Base-by-base conservation (phyloP, 2,113 vertebrate species). In the Ictalurus furcatus region DNA sequence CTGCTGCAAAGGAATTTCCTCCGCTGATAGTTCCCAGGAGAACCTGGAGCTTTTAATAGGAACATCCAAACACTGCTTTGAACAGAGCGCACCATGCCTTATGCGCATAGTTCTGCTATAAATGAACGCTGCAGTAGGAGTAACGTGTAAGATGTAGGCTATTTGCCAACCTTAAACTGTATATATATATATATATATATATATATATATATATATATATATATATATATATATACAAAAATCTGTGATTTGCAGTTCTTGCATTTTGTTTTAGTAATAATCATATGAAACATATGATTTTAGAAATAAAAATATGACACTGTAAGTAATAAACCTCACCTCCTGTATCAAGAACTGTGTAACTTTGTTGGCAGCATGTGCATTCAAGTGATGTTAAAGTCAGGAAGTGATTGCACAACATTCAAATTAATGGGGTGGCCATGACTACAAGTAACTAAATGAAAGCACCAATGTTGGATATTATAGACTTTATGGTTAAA, bases 31-130 rank as follows among this genome's bases (percentile, higher is more conserved):
- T 19, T 82, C 79, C 87, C 79, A 1, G 2, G 48, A 44, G 52
- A 88, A 9, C 11, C 19, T 58, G 79, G 59, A 83, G 79, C 87
- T 88, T 82, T 73, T 88, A 83, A 83, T 88, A 88, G 78, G n/a
- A 21, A 71, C 56, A 63, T 17, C 7, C 5, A 61, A 59, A 86
- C 44, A 76, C 12, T 86, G 25, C 84, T 54, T 19, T 71, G 65
- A 59, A 9, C 21, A 25, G 19, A 67, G 63, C 5, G 17, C 40
- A 44, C 61, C 34, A 48, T 44, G 30, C n/a, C 61, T 56, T 56
- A 25, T 17, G 21, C 14, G 16, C 37, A 85, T 12, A 30, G 63
- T 54, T 83, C 48, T 63, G 54, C 54, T 83, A 19, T 4, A 59
- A 16, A 83, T 83, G 80, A 59, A 37, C 6, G 13, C 44, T 73